These are phyloP conservation scores for Aldabrachelys gigantea DNA, from an alignment of 2,113 vertebrate species.

Conservation along the genomic window DNA sequence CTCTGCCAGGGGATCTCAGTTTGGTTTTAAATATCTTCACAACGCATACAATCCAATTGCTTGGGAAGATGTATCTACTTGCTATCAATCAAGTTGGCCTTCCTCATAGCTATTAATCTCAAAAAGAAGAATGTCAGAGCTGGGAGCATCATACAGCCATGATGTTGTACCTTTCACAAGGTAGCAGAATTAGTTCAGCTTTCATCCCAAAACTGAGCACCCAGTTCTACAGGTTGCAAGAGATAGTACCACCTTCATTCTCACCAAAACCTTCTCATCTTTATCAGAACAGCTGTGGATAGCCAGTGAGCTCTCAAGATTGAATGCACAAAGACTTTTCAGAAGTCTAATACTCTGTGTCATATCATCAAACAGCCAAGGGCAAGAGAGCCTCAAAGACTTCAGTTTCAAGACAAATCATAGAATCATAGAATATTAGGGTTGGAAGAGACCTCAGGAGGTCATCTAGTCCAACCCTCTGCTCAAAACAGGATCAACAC, in stretches of 20 bases:
- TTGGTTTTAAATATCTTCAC: accelerated
- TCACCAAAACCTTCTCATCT: not conserved
- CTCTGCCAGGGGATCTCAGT: not conserved
- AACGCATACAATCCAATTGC: not conserved
- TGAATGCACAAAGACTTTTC: not conserved
- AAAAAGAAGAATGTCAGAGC: not conserved
- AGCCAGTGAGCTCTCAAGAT: not conserved
- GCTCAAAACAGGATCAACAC: too few species aligned
- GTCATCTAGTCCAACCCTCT: too few species aligned
- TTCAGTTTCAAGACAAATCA: not conserved
- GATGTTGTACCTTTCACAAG: not conserved
- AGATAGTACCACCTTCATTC: accelerated
- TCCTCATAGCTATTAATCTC: not conserved
- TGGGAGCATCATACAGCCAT: accelerated
- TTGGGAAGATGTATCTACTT: not conserved
- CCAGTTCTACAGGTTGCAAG: not conserved
- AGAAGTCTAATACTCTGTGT: not conserved
- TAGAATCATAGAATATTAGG: too few species aligned
- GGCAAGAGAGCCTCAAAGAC: not conserved
- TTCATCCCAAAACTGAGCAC: not conserved
- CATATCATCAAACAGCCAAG: not conserved
- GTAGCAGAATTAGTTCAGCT: not conserved
- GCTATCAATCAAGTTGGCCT: accelerated
- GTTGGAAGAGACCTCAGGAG: too few species aligned
- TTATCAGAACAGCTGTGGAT: not conserved